A percentile compares a stretch with the other conserved stretches of the same genome.
Evolutionary conservation across 2,797 vertebrate species (phyloP).

Genomic region (Pseudochromis fuscus): DNA sequence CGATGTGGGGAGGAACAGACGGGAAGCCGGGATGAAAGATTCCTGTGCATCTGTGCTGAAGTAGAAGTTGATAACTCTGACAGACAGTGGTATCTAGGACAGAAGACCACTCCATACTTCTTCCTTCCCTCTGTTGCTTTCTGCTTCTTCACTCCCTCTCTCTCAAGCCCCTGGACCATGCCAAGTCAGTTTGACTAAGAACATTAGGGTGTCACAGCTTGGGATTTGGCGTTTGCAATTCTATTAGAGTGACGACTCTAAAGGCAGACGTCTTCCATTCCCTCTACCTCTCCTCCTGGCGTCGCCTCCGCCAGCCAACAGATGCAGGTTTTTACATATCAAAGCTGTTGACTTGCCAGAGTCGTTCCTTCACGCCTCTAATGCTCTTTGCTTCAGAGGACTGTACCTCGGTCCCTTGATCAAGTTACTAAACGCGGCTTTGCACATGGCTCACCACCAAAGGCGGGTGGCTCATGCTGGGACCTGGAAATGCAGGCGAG

Average conservation of each 20-base stretch:
- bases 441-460: conserved; percentile 81
- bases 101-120: conserved; percentile 52
- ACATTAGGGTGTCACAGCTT: conserved; percentile 84
- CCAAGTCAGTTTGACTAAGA: conserved; percentile 80
- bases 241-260: conserved; percentile 77
- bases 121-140: conserved; percentile 34
- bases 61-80: conserved; percentile 64
- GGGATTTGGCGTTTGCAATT: conserved; percentile 82
- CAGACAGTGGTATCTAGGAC: conserved; percentile 75
- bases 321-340: conserved; percentile 85
- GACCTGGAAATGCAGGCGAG: conserved; percentile 78
- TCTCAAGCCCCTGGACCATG: conserved; percentile 67
- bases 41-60: conserved; percentile 66
- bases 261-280: conserved; percentile 69
- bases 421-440: conserved; percentile 84
- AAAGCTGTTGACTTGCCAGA: conserved; percentile 83
- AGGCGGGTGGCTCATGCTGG: conserved; percentile 75
- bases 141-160: conserved; percentile 54
- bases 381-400: conserved; percentile 85
- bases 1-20: conserved; percentile 61
- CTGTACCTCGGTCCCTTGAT: conserved; percentile 81
- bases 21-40: conserved; percentile 67
- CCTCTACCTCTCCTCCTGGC: conserved; percentile 74
- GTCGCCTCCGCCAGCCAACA: conserved; percentile 70
- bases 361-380: conserved; percentile 82